Percentiles rank a stretch among this genome's conserved stretches.
Evolutionary conservation across 2,797 vertebrate species (phyloP).

Genomic region (Lepilemur septentrionalis): DNA sequence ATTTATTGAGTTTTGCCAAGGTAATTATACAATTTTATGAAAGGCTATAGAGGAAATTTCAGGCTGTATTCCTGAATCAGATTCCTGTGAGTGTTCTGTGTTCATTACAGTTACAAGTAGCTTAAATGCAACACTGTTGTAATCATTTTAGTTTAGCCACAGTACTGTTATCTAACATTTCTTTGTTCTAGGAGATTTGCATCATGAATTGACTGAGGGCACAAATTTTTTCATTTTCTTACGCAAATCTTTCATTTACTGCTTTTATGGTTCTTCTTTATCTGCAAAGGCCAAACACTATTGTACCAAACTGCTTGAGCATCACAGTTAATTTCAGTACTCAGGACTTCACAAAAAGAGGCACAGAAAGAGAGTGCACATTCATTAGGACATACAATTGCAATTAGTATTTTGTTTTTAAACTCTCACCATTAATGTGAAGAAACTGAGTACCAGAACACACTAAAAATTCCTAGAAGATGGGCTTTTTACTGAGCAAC

Average conservation of each 20-base stretch:
- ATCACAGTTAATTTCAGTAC: not conserved
- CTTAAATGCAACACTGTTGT: not conserved
- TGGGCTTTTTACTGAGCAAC: not conserved
- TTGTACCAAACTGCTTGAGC: conserved; percentile 16
- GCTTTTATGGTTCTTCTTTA: conserved; percentile 17
- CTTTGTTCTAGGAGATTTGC: conserved; percentile 28
- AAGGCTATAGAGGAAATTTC: not conserved
- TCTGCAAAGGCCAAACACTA: not conserved
- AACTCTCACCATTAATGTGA: not conserved
- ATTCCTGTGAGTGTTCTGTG: not conserved
- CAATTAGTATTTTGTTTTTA: conserved; percentile 25
- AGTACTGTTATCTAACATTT: not conserved
- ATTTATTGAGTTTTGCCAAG: not conserved
- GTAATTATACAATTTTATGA: not conserved
- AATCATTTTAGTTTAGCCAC: not conserved
- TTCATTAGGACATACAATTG: not conserved
- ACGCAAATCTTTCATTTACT: conserved; percentile 20
- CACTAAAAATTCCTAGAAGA: conserved; percentile 1
- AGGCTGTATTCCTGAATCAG: not conserved
- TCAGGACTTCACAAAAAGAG: conserved; percentile 21
- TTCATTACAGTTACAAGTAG: not conserved
- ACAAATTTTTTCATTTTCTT: conserved; percentile 10
- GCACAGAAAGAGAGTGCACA: not conserved
- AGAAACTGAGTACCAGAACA: not conserved
- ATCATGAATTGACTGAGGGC: not conserved